These are phyloP conservation scores for Tachycineta bicolor DNA, from an alignment of 2,113 vertebrate genomes.

Conservation along the genomic window DNA sequence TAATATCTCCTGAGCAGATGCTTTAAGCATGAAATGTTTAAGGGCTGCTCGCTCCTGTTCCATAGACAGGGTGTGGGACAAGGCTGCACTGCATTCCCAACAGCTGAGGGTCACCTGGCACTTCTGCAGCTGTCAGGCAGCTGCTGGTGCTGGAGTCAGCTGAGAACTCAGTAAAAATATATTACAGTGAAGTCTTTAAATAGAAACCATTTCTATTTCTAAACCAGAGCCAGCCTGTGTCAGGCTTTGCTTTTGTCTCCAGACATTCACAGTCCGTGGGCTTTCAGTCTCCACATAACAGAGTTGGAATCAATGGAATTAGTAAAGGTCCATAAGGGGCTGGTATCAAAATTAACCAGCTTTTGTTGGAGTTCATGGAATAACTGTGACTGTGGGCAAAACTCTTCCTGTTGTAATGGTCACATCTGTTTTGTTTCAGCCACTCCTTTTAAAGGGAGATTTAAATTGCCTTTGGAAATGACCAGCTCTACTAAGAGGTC, in stretches of 20 bases:
- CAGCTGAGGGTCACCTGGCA: neutral
- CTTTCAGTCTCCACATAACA: neutral
- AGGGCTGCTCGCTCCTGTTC: neutral
- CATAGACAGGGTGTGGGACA: fast-evolving
- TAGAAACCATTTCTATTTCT: neutral
- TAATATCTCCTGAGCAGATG: neutral
- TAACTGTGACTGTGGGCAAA: neutral
- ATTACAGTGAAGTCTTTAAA: neutral
- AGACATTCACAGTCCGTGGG: neutral
- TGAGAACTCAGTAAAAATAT: neutral
- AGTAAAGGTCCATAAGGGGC: neutral
- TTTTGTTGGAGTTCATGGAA: neutral
- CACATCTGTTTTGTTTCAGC: constrained; percentile 51
- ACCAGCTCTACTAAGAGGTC: constrained; percentile 66
- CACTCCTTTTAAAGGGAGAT: constrained; percentile 66
- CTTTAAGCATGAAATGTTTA: neutral
- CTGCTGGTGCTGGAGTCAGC: neutral
- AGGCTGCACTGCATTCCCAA: neutral
- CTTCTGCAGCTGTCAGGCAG: neutral
- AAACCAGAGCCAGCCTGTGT: neutral
- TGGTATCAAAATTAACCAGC: neutral
- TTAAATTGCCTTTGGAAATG: constrained; percentile 81
- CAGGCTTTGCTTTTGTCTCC: neutral
- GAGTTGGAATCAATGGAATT: neutral
- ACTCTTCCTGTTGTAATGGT: neutral